phyloP scores from a whole-genome alignment of 1,140 invertebrate genomes.

The Achatina immaculata region DNA sequence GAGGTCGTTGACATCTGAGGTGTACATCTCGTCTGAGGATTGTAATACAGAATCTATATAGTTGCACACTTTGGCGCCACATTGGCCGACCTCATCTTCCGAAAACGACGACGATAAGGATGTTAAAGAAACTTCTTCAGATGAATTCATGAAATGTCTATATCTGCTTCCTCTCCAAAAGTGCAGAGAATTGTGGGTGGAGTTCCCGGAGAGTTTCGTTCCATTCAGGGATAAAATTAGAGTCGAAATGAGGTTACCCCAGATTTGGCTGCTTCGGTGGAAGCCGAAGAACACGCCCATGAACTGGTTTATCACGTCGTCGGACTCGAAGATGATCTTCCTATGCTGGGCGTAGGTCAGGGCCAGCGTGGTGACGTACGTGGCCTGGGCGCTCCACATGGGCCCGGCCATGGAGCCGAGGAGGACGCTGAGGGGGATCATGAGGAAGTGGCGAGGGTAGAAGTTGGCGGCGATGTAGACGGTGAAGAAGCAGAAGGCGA shows the following conservation, averaged over 20 bases:
- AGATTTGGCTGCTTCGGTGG: conserved; percentile 65
- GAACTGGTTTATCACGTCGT: conserved; percentile 64
- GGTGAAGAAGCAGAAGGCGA: conserved; percentile 60
- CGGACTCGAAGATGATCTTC: conserved; percentile 51
- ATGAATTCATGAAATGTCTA: too few relatives aligned
- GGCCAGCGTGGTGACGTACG: conserved; percentile 64
- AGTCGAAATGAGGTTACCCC: conserved; percentile 68
- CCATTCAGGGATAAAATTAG: conserved; percentile 58
- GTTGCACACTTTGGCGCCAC: conserved; percentile 45
- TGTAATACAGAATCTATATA: conserved; percentile 25
- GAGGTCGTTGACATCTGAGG: conserved; percentile 45
- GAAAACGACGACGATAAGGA: too few relatives aligned
- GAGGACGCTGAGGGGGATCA: conserved; percentile 59
- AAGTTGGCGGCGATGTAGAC: conserved; percentile 68
- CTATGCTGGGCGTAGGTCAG: conserved; percentile 62
- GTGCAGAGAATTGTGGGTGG: neutral
- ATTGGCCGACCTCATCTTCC: neutral
- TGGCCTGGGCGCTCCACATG: conserved; percentile 67
- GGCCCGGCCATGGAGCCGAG: conserved; percentile 64
- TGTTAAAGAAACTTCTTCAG: too few relatives aligned
- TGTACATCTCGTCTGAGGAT: conserved; percentile 36
- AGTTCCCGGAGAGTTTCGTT: conserved; percentile 28
- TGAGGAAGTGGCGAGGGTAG: conserved; percentile 60
- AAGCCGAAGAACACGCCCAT: conserved; percentile 68
- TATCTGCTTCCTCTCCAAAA: neutral